A percentile compares a stretch with the other conserved stretches of the same genome.
Evolutionary conservation across 2,113 vertebrate genomes (phyloP).

Genomic region (Columba livia): DNA sequence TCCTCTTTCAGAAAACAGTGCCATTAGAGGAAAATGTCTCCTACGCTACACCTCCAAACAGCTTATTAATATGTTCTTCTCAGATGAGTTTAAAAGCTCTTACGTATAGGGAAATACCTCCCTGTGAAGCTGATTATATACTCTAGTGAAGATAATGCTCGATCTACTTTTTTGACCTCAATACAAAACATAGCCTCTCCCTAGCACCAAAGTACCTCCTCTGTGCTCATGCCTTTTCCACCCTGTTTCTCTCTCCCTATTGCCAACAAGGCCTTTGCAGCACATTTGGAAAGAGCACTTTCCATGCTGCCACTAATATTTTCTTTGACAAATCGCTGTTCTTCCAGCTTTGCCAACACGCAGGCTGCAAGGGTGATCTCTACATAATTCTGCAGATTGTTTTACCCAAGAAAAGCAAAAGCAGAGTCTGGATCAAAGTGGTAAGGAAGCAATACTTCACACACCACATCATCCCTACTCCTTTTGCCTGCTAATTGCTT

Average conservation of each 20-base stretch:
- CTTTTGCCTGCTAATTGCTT: background rate
- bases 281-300: background rate
- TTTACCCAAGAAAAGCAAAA: background rate
- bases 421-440: background rate
- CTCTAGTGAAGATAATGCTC: background rate
- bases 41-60: background rate
- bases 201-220: background rate
- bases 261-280: background rate
- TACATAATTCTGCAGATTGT: background rate
- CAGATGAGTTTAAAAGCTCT: background rate
- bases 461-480: background rate
- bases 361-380: background rate
- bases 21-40: background rate
- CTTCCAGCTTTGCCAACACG: background rate
- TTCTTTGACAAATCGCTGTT: background rate
- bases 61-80: background rate
- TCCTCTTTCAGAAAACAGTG: background rate
- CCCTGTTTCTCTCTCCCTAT: fast-evolving
- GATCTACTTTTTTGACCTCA: background rate
- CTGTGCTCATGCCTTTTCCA: background rate
- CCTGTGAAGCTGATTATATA: background rate
- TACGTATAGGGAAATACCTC: background rate
- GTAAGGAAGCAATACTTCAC: background rate
- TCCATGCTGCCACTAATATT: background rate
- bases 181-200: background rate